These are phyloP conservation scores for Kuschelorhynchus macadamiae DNA, from an alignment of 2,888 invertebrate genomes.

Conservation along the genomic window DNA sequence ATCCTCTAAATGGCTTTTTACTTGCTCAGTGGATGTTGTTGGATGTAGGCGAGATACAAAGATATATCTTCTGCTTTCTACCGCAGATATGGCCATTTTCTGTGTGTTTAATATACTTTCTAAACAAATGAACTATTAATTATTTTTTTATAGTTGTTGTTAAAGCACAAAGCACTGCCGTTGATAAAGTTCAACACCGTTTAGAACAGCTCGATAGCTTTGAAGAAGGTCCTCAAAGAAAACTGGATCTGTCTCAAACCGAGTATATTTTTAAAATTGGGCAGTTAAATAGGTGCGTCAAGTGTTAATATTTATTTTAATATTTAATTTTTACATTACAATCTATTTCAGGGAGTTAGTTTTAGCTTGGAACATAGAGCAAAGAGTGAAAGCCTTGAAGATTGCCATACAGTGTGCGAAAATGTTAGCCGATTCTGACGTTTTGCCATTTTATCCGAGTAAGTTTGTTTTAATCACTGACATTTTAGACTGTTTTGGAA, in stretches of 20 bases:
- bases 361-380: slow-evolving; percentile 94
- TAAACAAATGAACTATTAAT: no score
- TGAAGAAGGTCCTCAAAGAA: slow-evolving; percentile 89
- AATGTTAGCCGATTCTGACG: slow-evolving; percentile 88
- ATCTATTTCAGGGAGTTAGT: slow-evolving; percentile 80
- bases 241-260: slow-evolving; percentile 88
- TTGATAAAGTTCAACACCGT: slow-evolving; percentile 91
- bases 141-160: slow-evolving; percentile 76
- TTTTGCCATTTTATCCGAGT: slow-evolving; percentile 96
- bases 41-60: no score
- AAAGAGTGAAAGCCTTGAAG: slow-evolving; percentile 94
- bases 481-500: slow-evolving; percentile 94
- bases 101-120: no score
- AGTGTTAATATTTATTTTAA: neutral
- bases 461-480: slow-evolving; percentile 98
- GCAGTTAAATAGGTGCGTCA: slow-evolving; percentile 32
- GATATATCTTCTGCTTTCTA: no score
- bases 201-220: slow-evolving; percentile 95
- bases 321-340: neutral
- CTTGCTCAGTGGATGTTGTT: no score
- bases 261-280: slow-evolving; percentile 73
- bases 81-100: no score
- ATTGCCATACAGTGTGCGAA: slow-evolving; percentile 98
- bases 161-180: slow-evolving; percentile 84
- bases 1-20: no score